Evolutionary conservation across 1,140 invertebrate species (phyloP).

Genomic region (Anoplophora glabripennis): DNA sequence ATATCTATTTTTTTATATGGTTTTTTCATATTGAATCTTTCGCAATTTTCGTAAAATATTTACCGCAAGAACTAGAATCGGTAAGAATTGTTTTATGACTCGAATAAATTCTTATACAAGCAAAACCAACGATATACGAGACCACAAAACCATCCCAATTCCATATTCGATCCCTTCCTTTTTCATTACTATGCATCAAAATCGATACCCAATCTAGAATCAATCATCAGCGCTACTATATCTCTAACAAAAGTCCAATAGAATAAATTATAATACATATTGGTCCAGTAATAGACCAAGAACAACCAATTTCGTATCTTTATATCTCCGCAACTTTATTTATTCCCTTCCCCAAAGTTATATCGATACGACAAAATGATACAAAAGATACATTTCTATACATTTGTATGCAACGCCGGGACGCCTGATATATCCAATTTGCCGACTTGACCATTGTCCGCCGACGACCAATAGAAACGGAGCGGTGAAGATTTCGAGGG

Average conservation of each 20-base stretch:
- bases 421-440: neutral
- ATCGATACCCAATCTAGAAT: neutral
- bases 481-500: neutral
- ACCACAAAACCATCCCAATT: too few species aligned
- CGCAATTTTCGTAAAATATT: too few species aligned
- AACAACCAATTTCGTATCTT: constrained; percentile 17
- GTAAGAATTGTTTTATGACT: too few species aligned
- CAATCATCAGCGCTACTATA: constrained; percentile 11
- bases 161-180: too few species aligned
- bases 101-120: too few species aligned
- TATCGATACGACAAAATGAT: constrained; percentile 4
- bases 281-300: constrained; percentile 7
- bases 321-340: constrained; percentile 8
- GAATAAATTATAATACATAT: constrained; percentile 17
- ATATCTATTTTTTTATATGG: too few species aligned
- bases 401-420: neutral
- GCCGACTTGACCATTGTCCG: constrained; percentile 7
- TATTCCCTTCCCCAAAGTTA: constrained; percentile 1
- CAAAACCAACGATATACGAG: too few species aligned
- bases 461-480: constrained; percentile 7
- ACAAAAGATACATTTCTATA: neutral
- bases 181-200: constrained; percentile 14
- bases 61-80: too few species aligned
- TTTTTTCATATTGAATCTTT: too few species aligned
- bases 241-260: constrained; percentile 10